Conservation (phyloP, 2,888 invertebrate species). For the Linnaemya tessellans region DNA sequence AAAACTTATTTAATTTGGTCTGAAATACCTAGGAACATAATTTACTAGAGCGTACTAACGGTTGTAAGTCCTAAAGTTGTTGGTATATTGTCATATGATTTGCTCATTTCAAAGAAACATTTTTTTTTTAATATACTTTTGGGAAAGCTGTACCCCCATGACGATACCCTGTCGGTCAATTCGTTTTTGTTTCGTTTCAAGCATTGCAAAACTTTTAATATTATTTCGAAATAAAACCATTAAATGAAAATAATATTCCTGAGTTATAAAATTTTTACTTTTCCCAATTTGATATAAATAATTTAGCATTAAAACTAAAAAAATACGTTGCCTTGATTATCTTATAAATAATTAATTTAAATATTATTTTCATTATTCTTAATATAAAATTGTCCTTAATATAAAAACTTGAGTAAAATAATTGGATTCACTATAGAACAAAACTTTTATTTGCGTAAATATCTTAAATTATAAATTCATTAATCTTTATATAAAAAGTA, state of each 20-base stretch:
- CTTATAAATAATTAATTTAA: constrained; percentile 22
- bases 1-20: too few relatives aligned
- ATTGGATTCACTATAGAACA: constrained; percentile 8
- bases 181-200: too few relatives aligned
- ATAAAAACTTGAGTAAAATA: background rate
- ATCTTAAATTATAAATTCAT: background rate
- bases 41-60: too few relatives aligned
- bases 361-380: constrained; percentile 20
- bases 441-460: constrained; percentile 7
- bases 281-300: constrained; percentile 18
- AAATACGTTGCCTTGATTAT: constrained; percentile 65
- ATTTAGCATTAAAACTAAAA: constrained; percentile 47
- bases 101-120: too few relatives aligned
- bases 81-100: too few relatives aligned
- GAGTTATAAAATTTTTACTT: constrained; percentile 9
- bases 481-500: too few relatives aligned
- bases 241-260: background rate
- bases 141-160: too few relatives aligned
- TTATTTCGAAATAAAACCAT: background rate
- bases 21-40: too few relatives aligned
- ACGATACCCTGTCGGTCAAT: too few relatives aligned
- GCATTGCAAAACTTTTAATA: background rate
- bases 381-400: constrained; percentile 1
- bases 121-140: too few relatives aligned
- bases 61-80: too few relatives aligned